Evolutionary conservation across 23 tunicate species (phyloP).

Genomic region (Clavelina lepadiformis): DNA sequence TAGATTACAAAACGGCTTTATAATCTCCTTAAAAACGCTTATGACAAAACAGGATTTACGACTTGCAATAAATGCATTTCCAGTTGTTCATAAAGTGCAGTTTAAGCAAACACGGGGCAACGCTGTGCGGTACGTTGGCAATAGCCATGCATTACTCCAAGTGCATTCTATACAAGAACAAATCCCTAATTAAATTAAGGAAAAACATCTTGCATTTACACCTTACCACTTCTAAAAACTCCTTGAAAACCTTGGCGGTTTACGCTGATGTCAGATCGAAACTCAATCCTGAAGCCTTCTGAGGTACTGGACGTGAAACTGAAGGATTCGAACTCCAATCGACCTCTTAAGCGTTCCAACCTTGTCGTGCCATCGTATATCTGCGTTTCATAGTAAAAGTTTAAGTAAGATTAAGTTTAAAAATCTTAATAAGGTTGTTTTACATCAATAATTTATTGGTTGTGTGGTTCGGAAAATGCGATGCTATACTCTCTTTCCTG

Average conservation of each 20-base stretch:
- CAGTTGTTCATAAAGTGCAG: too few species aligned
- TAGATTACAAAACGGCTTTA: too few species aligned
- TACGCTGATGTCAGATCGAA: conserved; percentile 7
- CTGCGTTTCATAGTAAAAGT: too few species aligned
- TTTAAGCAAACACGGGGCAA: too few species aligned
- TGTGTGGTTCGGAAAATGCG: background rate
- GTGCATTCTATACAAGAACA: too few species aligned
- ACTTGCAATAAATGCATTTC: too few species aligned
- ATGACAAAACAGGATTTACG: background rate
- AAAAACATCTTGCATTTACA: too few species aligned
- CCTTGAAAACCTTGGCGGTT: conserved; percentile 22
- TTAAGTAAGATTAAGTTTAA: too few species aligned
- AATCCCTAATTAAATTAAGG: too few species aligned
- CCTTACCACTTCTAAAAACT: conserved; percentile 35
- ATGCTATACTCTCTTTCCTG: too few species aligned
- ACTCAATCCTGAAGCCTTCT: conserved; percentile 9
- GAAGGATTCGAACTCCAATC: background rate
- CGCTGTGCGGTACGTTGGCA: too few species aligned
- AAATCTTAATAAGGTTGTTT: background rate
- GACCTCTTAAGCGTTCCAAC: background rate
- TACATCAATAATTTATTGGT: background rate
- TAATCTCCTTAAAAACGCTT: background rate
- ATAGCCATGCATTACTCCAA: too few species aligned
- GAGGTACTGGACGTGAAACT: background rate
- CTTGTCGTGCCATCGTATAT: background rate